Conservation (phyloP, 2,888 invertebrate genomes). For the Callinectes sapidus region DNA sequence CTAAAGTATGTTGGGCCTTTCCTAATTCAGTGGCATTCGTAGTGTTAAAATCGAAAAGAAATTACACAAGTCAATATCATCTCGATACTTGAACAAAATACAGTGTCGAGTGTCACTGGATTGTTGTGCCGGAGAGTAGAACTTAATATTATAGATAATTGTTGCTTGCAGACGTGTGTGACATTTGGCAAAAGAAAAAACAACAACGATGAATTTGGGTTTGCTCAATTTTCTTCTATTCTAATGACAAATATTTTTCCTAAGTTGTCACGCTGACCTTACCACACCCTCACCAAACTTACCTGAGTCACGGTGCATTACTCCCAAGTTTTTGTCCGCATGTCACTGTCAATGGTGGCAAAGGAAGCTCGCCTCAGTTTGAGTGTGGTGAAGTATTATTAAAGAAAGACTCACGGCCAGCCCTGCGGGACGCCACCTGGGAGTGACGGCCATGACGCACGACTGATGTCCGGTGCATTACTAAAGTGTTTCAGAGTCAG, state of each 20-base stretch:
- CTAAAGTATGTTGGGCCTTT: not conserved
- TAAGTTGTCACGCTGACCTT: not conserved
- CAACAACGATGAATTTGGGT: not conserved
- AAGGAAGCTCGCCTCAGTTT: not conserved
- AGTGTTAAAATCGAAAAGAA: no score
- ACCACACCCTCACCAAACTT: not conserved
- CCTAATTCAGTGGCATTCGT: no score
- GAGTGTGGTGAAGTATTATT: not conserved
- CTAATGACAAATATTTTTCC: not conserved
- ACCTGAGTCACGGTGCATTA: not conserved
- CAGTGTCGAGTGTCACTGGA: not conserved
- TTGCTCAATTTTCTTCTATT: not conserved
- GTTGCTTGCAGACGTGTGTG: not conserved
- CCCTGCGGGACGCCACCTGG: not conserved
- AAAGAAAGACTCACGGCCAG: not conserved
- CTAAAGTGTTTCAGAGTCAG: not conserved
- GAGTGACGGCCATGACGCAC: not conserved
- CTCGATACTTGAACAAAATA: conserved; percentile 3
- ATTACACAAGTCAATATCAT: no score
- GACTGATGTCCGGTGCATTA: not conserved
- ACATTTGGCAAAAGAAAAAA: not conserved
- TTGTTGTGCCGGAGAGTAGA: not conserved
- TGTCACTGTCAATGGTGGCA: not conserved
- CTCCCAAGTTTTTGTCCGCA: not conserved
- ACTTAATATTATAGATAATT: not conserved